Conservation (phyloP, 2,888 invertebrate species). For the Lasioglossum villosulum region DNA sequence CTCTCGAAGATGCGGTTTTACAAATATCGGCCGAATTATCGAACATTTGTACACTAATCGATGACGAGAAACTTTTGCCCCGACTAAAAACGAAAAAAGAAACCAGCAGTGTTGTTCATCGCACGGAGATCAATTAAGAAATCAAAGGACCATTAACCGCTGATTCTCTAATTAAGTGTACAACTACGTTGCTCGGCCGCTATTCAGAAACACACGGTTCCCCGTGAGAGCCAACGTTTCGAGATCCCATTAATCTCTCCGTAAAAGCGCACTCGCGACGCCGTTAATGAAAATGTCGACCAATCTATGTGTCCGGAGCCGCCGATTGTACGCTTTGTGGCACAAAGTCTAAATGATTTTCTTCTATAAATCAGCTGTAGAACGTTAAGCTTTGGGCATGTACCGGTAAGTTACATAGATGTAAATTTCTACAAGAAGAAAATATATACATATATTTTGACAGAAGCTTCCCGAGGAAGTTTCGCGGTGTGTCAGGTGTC, state of each 20-base stretch:
- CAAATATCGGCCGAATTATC: constrained; percentile 14
- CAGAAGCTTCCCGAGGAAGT: constrained; percentile 58
- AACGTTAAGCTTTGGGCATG: constrained; percentile 64
- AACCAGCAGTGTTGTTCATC: constrained; percentile 2
- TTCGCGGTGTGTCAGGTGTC: constrained; percentile 1
- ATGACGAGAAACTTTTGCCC: not conserved
- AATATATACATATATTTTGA: constrained; percentile 68
- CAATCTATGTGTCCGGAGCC: constrained; percentile 82
- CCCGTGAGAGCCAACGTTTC: constrained; percentile 29
- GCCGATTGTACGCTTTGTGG: constrained; percentile 44
- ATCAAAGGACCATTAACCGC: constrained; percentile 60
- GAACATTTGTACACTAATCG: not conserved
- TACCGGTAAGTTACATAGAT: constrained; percentile 66
- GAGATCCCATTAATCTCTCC: constrained; percentile 46
- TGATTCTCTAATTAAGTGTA: constrained; percentile 51
- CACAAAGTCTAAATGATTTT: constrained; percentile 49
- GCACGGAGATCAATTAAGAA: constrained; percentile 44
- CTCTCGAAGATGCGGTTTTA: constrained; percentile 7
- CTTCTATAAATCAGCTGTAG: constrained; percentile 60
- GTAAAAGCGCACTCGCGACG: constrained; percentile 65
- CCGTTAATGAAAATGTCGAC: constrained; percentile 76
- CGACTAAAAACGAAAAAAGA: not conserved
- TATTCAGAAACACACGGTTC: constrained; percentile 28
- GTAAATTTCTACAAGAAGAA: constrained; percentile 67
- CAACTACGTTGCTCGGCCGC: constrained; percentile 49